Conservation (phyloP, 2,113 vertebrate genomes). For the Oncorhynchus gorbuscha region DNA sequence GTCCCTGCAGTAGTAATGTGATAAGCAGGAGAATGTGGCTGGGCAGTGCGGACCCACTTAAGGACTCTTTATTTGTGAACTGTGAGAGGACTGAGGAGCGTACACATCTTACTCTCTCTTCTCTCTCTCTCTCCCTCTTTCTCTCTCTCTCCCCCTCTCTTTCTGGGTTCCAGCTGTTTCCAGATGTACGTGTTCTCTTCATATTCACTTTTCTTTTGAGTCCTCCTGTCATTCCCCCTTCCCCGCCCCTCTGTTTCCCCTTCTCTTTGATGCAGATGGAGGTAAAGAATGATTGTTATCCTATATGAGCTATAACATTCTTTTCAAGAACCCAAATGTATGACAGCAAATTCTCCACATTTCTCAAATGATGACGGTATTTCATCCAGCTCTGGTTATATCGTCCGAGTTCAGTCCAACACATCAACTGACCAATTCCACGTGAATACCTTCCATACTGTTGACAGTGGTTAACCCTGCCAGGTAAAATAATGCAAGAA, state of each 20-base stretch:
- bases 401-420: background rate
- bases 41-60: conserved; percentile 29
- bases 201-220: conserved; percentile 15
- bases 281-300: too few species aligned
- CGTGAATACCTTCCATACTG: background rate
- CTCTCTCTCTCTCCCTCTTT: too few species aligned
- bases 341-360: background rate
- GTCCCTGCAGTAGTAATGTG: conserved; percentile 25
- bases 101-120: background rate
- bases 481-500: conserved; percentile 1
- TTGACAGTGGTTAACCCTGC: background rate
- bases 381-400: conserved; percentile 29
- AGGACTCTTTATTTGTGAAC: conserved; percentile 24
- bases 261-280: background rate
- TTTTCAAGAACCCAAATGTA: too few species aligned
- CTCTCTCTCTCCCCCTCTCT: background rate
- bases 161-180: conserved; percentile 45
- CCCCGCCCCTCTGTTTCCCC: background rate
- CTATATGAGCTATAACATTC: too few species aligned
- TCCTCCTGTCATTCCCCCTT: background rate
- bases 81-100: conserved; percentile 11
- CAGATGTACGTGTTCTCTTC: conserved; percentile 50
- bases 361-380: conserved; percentile 26
- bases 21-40: conserved; percentile 30
- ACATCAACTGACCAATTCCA: background rate